Conservation (phyloP, 2,797 vertebrate genomes). For the Masticophis lateralis region DNA sequence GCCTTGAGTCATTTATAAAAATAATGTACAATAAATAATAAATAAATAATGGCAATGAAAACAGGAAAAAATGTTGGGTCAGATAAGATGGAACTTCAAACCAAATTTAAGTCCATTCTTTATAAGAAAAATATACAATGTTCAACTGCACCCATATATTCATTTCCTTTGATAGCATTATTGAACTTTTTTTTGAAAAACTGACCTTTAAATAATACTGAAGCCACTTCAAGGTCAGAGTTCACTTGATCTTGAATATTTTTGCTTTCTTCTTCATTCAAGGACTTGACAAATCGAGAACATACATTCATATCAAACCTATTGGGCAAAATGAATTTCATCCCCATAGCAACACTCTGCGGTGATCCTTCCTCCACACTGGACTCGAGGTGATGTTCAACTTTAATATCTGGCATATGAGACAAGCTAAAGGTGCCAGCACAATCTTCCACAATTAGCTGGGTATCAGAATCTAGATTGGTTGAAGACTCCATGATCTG, state of each 20-base stretch:
- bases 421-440: conserved; percentile 82
- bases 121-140: background rate
- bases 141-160: background rate
- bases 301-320: conserved; percentile 99
- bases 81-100: background rate
- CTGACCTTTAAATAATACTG: conserved; percentile 96
- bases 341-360: conserved; percentile 91
- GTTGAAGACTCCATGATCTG: conserved; percentile 64
- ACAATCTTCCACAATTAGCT: conserved; percentile 82
- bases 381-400: conserved; percentile 80
- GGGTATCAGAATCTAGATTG: conserved; percentile 68
- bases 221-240: conserved; percentile 97
- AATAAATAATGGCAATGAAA: background rate
- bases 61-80: background rate
- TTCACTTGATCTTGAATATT: conserved; percentile 99
- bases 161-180: background rate
- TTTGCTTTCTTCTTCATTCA: conserved; percentile 98
- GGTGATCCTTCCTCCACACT: conserved; percentile 76
- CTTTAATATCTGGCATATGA: conserved; percentile 84
- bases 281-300: conserved; percentile 94
- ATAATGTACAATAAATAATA: background rate
- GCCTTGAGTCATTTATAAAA: background rate
- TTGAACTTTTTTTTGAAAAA: conserved; percentile 30
- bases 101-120: background rate
- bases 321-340: conserved; percentile 96